Base-by-base conservation (phyloP, 2,797 vertebrate species). In the Leptatherina wallacei region DNA sequence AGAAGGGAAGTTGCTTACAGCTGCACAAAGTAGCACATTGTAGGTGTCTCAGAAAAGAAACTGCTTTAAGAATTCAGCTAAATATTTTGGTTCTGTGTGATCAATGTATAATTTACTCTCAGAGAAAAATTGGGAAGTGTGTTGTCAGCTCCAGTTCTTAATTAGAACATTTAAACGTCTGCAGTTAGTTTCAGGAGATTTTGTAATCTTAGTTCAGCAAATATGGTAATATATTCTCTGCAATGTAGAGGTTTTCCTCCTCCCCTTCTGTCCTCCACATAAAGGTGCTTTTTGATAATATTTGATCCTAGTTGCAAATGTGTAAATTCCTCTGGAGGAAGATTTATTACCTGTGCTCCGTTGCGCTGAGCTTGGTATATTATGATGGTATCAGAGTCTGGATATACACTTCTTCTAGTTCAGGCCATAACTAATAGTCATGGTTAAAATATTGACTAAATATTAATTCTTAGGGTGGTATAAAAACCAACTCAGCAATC, bases 371-470 rank as follows among this genome's bases (percentile, higher is more conserved):
- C 30, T 44, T 22, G 24, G 2, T 42, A n/a, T 47, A 47, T 22
- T 30, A 8, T 13, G 6, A 56, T 68, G 68, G 73, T 24, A 10
- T 58, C 57, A 24, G 13, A 74, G 36, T 64, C 14, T 33, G 47
- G 54, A 61, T 3, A 47, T 32, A 59, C 7, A 16, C 42, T 47
- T 69, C 36, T 55, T 69, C 56, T 65, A 63, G 68, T 69, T 64
- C 27, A n/a, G 52, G 60, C 32, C 40, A 33, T 67, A 65, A 56
- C 13, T 10, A 73, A 36, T 0, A 0, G 49, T 57, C 40, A 30
- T 35, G 60, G 36, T 52, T 6, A 30, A 32, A 32, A 30, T 4
- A 55, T 55, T 55, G 52, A 55, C 30, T 29, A 55, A 55, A 30
- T 52, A 27, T 52, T 52, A 13, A 52, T 52, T 52, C 22, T 71